phyloP scores from a whole-genome alignment of 2,888 invertebrate genomes.

The Drosophila eohydei region DNA sequence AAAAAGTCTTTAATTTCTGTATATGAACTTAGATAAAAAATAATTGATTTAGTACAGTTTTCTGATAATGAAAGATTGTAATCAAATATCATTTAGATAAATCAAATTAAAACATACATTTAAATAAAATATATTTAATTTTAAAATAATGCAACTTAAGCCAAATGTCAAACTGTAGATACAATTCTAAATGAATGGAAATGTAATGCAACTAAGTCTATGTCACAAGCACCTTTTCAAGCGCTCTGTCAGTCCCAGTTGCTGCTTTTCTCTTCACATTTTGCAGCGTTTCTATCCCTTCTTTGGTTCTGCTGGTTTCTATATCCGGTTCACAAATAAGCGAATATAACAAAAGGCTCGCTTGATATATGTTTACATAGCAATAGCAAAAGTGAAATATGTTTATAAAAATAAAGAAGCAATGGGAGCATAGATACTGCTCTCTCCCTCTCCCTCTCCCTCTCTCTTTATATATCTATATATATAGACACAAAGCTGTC shows the following conservation, averaged over 20 bases:
- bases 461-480: neutral
- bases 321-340: slow-evolving; percentile 64
- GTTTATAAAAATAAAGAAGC: slow-evolving; percentile 19
- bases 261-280: too few relatives aligned
- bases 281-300: neutral
- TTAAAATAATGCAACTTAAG: too few relatives aligned
- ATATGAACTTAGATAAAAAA: too few relatives aligned
- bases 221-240: slow-evolving; percentile 29
- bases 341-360: slow-evolving; percentile 39
- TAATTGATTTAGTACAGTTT: too few relatives aligned
- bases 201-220: slow-evolving; percentile 3
- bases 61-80: too few relatives aligned
- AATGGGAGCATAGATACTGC: slow-evolving; percentile 9
- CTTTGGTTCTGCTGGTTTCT: slow-evolving; percentile 56
- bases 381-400: slow-evolving; percentile 26
- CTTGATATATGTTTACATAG: slow-evolving; percentile 25
- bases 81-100: neutral
- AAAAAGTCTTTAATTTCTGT: too few relatives aligned
- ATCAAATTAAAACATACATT: too few relatives aligned
- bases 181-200: neutral
- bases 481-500: slow-evolving; percentile 18
- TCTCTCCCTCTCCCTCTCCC: neutral
- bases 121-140: too few relatives aligned
- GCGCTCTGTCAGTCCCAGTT: neutral
- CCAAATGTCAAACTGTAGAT: neutral